Evolutionary conservation across 2,113 vertebrate genomes (phyloP).

Genomic region (Alethe diademata): DNA sequence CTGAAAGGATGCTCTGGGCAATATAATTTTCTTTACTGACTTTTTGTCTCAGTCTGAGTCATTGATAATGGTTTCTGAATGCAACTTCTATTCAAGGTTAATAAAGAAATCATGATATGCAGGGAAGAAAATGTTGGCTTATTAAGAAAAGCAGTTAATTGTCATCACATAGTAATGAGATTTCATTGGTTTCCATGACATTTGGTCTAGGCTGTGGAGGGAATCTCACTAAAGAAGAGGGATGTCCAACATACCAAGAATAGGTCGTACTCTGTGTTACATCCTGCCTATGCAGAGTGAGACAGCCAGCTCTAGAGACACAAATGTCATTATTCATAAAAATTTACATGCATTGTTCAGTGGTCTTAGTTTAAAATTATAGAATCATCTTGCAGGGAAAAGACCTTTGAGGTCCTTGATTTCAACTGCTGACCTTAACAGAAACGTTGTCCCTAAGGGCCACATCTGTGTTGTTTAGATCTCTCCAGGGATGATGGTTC

Average conservation of each 20-base stretch:
- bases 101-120: background rate
- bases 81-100: background rate
- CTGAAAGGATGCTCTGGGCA: constrained; percentile 19
- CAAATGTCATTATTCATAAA: background rate
- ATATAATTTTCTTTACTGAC: background rate
- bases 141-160: background rate
- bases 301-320: background rate
- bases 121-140: background rate
- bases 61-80: background rate
- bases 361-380: background rate
- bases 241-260: background rate
- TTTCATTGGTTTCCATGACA: background rate
- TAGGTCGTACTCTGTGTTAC: background rate
- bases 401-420: background rate
- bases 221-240: background rate
- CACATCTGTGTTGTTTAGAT: background rate
- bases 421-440: background rate
- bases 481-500: background rate
- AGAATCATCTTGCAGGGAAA: background rate
- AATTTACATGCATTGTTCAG: background rate
- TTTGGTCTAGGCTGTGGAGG: background rate
- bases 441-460: background rate
- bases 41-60: background rate
- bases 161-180: background rate
- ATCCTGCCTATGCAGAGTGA: background rate